Evolutionary conservation across 2,888 invertebrate genomes (phyloP).

Genomic region (Spodoptera picta): DNA sequence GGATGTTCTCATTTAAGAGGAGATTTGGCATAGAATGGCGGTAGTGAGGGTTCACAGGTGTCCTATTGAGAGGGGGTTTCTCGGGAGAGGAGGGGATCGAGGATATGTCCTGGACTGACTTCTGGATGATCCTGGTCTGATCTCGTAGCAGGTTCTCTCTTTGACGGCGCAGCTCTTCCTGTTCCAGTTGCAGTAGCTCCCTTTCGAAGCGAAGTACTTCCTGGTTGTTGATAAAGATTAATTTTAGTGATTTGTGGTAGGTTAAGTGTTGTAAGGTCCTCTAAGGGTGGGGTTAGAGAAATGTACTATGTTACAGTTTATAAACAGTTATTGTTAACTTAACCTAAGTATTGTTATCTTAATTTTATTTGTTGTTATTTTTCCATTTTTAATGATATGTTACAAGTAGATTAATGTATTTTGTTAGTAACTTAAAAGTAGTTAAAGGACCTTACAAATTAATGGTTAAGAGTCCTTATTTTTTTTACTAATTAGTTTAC

Average conservation of each 20-base stretch:
- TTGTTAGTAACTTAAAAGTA: conserved; percentile 20
- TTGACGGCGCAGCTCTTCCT: conserved; percentile 93
- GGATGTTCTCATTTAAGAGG: conserved; percentile 74
- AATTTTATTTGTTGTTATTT: background rate
- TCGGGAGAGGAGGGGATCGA: conserved; percentile 71
- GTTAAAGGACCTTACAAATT: conserved; percentile 41
- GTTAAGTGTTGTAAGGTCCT: conserved; percentile 32
- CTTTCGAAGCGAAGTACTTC: conserved; percentile 94
- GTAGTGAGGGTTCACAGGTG: conserved; percentile 70
- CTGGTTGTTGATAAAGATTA: conserved; percentile 67
- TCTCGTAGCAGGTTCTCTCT: conserved; percentile 92
- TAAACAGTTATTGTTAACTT: conserved; percentile 5
- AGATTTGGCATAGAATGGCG: conserved; percentile 87
- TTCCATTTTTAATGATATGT: background rate
- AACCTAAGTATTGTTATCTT: conserved; percentile 22
- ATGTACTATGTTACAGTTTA: conserved; percentile 31
- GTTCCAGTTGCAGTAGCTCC: conserved; percentile 93
- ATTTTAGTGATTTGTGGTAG: conserved; percentile 6
- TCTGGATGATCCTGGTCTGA: conserved; percentile 89
- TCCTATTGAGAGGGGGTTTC: conserved; percentile 72
- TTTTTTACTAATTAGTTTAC: conserved; percentile 11
- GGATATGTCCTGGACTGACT: conserved; percentile 90
- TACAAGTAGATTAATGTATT: conserved; percentile 1
- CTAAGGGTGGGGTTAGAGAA: background rate
- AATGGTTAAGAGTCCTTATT: conserved; percentile 1